Evolutionary conservation across 2,888 invertebrate genomes (phyloP), one percentile per base, ranked within the genome.

Genomic region (Rhingia rostrata): DNA sequence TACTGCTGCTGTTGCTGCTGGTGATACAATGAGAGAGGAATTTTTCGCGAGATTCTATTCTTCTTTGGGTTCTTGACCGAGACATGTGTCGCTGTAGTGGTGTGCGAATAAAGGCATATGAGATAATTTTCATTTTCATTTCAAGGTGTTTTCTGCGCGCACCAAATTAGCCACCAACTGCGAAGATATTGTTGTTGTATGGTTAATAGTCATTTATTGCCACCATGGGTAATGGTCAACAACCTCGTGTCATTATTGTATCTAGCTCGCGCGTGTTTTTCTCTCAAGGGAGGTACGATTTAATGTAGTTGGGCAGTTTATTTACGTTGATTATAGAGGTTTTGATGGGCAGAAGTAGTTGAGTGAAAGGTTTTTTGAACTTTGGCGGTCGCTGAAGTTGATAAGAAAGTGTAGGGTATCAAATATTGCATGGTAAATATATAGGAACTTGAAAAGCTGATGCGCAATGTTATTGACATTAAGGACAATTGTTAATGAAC

Each of bases 101-200:
- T 66, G 41, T 39, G 58, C 72, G 53, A 66, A 66, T 60, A 80
- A 73, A 61, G 73, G 75, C 53, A 70, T 73, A 63, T 63, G 66
- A 61, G 63, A 75, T 83, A 78, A 86, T 87, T 86, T 87, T 87
- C 86, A 86, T 86, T 87, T 87, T 87, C 87, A 87, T 86, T 87
- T 87, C 86, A 87, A 86, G 86, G 86, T 74, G 74, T 74, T 80
- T 74, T 82, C 66, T 69, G 37, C 54, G 32, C 22, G 22, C 49
- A 41, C 47, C 43, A 60, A 79, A 41, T 53, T 12, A 63, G 58
- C 53, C 39, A 56, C 54, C 64, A 66, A 51, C 37, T 47, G 32
- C 49, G 66, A 45, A 56, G 61, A 61, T 10, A 54, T 60, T 67
- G 22, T 67, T 64, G 49, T 78, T 70, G 69, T 72, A 84, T 84